Percentiles rank a stretch among this genome's conserved stretches.
These are phyloP conservation scores for Sorex fumeus DNA, from an alignment of 2,113 vertebrate species.

Conservation along the genomic window DNA sequence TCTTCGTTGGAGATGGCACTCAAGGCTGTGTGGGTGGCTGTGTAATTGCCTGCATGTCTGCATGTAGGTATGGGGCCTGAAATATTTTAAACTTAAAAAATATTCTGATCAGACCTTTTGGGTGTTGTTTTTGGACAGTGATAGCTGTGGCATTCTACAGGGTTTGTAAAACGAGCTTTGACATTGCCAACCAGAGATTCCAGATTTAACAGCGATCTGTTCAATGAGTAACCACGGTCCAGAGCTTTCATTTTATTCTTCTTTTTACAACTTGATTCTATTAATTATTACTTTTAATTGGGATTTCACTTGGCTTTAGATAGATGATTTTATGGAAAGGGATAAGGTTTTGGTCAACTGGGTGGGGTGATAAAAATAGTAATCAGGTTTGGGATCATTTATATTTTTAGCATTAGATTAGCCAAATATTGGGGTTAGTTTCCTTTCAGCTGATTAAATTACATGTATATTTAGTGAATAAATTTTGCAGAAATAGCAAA, in stretches of 20 bases:
- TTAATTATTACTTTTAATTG: constrained; percentile 72
- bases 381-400: constrained; percentile 61
- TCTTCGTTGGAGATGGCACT: constrained; percentile 37
- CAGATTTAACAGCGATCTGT: constrained; percentile 63
- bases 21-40: constrained; percentile 65
- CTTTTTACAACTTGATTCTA: constrained; percentile 64
- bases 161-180: constrained; percentile 70
- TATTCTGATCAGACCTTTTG: constrained; percentile 52
- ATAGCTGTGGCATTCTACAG: constrained; percentile 72
- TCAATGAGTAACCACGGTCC: constrained; percentile 44
- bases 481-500: constrained; percentile 78
- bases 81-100: constrained; percentile 77
- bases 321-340: constrained; percentile 68
- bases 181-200: constrained; percentile 63
- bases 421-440: constrained; percentile 59
- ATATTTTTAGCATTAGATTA: constrained; percentile 76
- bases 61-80: constrained; percentile 52
- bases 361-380: constrained; percentile 62
- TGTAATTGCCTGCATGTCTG: constrained; percentile 55
- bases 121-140: constrained; percentile 62
- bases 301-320: constrained; percentile 70
- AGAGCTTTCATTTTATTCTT: constrained; percentile 34
- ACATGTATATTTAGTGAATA: constrained; percentile 75
- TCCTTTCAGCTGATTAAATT: constrained; percentile 76
- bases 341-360: constrained; percentile 71